A percentile compares a stretch with the other conserved stretches of the same genome.
Evolutionary conservation across 1,140 invertebrate genomes (phyloP).

Genomic region (Drosophila oshimai): DNA sequence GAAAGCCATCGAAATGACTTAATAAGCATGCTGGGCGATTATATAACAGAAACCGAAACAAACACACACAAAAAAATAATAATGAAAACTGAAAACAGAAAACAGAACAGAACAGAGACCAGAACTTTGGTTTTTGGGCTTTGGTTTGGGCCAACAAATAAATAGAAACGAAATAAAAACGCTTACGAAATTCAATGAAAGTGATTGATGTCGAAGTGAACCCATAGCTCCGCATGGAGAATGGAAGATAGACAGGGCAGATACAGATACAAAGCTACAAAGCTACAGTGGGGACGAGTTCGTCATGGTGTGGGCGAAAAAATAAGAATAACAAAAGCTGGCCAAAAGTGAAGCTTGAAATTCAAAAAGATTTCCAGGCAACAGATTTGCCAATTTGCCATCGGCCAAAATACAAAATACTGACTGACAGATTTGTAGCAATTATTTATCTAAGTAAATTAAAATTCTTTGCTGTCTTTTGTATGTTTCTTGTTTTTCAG

Average conservation of each 20-base stretch:
- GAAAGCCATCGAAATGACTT: slow-evolving; percentile 67
- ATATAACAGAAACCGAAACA: slow-evolving; percentile 47
- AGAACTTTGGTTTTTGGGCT: background rate
- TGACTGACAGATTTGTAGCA: slow-evolving; percentile 68
- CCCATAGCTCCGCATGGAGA: slow-evolving; percentile 36
- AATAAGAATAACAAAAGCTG: slow-evolving; percentile 26
- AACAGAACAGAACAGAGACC: slow-evolving; percentile 8
- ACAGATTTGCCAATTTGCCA: slow-evolving; percentile 37
- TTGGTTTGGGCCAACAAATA: slow-evolving; percentile 8
- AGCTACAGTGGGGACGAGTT: slow-evolving; percentile 10
- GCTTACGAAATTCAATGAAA: slow-evolving; percentile 77
- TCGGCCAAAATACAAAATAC: slow-evolving; percentile 19
- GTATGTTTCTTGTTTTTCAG: background rate
- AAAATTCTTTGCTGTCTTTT: background rate
- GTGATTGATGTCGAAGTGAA: slow-evolving; percentile 71
- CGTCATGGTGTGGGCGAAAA: slow-evolving; percentile 28
- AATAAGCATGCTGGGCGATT: slow-evolving; percentile 63
- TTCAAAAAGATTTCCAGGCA: slow-evolving; percentile 30
- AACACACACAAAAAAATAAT: background rate
- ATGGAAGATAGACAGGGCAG: slow-evolving; percentile 35
- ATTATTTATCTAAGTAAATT: slow-evolving; percentile 51
- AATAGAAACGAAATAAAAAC: slow-evolving; percentile 22
- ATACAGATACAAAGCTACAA: slow-evolving; percentile 15
- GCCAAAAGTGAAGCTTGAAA: slow-evolving; percentile 32
- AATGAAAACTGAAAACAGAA: slow-evolving; percentile 11